These are phyloP conservation scores for Sebastes melanostomus DNA, from an alignment of 2,797 vertebrate genomes.

Conservation along the genomic window DNA sequence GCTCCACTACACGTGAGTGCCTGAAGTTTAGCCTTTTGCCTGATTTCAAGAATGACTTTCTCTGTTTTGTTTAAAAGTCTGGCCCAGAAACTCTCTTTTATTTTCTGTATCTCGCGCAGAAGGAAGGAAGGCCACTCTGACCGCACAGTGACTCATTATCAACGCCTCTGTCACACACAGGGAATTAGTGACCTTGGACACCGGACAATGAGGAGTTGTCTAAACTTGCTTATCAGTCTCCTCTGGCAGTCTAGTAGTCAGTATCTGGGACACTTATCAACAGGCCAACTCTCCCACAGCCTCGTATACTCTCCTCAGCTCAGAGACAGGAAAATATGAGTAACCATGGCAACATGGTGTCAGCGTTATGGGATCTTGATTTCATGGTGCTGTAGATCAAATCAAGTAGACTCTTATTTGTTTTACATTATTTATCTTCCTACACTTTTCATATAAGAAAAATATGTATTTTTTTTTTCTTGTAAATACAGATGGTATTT, in stretches of 20 bases:
- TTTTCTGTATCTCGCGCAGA: slow-evolving; percentile 20
- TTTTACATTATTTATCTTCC: neutral
- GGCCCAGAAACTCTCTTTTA: neutral
- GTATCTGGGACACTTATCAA: slow-evolving; percentile 67
- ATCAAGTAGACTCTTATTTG: neutral
- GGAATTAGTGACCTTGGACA: slow-evolving; percentile 74
- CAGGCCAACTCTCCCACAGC: slow-evolving; percentile 61
- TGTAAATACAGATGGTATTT: slow-evolving; percentile 35
- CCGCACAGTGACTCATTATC: slow-evolving; percentile 66
- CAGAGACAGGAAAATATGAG: slow-evolving; percentile 2
- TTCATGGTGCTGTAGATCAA: neutral
- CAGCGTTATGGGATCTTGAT: slow-evolving; percentile 4
- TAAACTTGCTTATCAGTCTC: slow-evolving; percentile 69
- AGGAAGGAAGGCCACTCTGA: slow-evolving; percentile 46
- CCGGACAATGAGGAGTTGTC: slow-evolving; percentile 78
- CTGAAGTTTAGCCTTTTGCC: neutral
- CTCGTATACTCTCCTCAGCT: slow-evolving; percentile 17
- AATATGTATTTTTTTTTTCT: slow-evolving; percentile 1
- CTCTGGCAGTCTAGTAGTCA: slow-evolving; percentile 28
- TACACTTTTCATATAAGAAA: neutral
- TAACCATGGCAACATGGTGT: neutral
- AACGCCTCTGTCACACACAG: slow-evolving; percentile 71
- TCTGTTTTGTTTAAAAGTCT: neutral
- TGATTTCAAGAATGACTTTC: neutral
- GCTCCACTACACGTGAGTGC: neutral